These are phyloP conservation scores for Albula goreensis DNA, from an alignment of 2,113 vertebrate genomes.

Conservation along the genomic window DNA sequence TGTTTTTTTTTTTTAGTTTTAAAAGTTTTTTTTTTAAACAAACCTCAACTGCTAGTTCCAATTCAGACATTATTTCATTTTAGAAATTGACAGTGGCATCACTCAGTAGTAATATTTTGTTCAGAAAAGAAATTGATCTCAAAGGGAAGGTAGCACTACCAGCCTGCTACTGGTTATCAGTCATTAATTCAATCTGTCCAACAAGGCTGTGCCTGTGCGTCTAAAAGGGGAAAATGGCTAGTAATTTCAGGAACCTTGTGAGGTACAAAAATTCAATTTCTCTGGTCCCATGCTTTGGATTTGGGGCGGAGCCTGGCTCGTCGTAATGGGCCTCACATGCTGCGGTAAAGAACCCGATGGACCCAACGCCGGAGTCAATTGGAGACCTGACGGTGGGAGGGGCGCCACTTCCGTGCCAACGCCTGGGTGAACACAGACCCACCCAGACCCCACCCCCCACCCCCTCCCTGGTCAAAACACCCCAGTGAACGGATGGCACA, in stretches of 20 bases:
- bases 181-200: constrained; percentile 18
- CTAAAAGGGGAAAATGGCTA: constrained; percentile 23
- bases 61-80: no score
- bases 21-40: no score
- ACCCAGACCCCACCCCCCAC: no score
- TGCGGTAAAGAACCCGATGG: constrained; percentile 6
- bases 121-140: not conserved
- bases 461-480: no score
- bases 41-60: no score
- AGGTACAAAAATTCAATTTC: constrained; percentile 44
- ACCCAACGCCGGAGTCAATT: not conserved
- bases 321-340: constrained; percentile 47
- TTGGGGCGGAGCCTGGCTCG: constrained; percentile 24
- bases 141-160: not conserved
- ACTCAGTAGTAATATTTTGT: not conserved
- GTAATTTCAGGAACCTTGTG: constrained; percentile 31
- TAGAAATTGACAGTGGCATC: not conserved
- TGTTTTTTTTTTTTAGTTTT: no score
- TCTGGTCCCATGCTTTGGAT: constrained; percentile 46
- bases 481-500: not conserved
- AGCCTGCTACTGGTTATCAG: not conserved
- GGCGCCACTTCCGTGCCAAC: not conserved
- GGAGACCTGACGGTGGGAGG: not conserved
- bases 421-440: not conserved
- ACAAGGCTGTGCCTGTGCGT: not conserved